Evolutionary conservation across 1,140 invertebrate genomes (phyloP).

Genomic region (Pseudomyrmex dendroicus): DNA sequence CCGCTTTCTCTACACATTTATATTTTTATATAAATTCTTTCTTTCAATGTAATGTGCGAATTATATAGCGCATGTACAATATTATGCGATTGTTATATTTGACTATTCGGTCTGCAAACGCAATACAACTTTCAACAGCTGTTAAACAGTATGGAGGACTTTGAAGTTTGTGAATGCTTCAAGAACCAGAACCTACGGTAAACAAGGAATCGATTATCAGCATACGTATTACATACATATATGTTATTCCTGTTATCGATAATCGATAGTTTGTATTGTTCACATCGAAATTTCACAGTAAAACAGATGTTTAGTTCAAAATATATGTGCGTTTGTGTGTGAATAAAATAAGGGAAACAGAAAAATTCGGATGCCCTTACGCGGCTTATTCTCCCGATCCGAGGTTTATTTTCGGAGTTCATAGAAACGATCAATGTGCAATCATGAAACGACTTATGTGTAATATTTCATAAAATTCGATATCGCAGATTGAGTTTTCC

Average conservation of each 20-base stretch:
- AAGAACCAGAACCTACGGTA: background rate
- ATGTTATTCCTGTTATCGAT: conserved; percentile 1
- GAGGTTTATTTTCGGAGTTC: conserved; percentile 5
- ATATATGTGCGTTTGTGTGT: background rate
- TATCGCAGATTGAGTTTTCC: conserved; percentile 50
- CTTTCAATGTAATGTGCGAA: no score
- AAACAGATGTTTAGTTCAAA: background rate
- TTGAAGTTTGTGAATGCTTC: conserved; percentile 6
- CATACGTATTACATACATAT: background rate
- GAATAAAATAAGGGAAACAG: background rate
- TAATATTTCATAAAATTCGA: conserved; percentile 58
- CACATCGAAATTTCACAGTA: background rate
- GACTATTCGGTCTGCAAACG: background rate
- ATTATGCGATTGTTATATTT: background rate
- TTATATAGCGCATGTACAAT: no score
- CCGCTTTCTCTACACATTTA: no score
- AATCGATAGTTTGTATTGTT: background rate
- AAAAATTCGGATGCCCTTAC: background rate
- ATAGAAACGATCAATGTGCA: conserved; percentile 24
- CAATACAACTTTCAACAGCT: conserved; percentile 10
- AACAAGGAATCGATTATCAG: conserved; percentile 31
- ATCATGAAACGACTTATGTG: conserved; percentile 37
- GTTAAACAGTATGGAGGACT: conserved; percentile 15
- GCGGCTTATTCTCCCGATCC: background rate
- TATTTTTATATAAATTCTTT: no score